These are phyloP conservation scores for Epsilonema sp. DNA, from an alignment of 2,888 invertebrate genomes.

Conservation along the genomic window DNA sequence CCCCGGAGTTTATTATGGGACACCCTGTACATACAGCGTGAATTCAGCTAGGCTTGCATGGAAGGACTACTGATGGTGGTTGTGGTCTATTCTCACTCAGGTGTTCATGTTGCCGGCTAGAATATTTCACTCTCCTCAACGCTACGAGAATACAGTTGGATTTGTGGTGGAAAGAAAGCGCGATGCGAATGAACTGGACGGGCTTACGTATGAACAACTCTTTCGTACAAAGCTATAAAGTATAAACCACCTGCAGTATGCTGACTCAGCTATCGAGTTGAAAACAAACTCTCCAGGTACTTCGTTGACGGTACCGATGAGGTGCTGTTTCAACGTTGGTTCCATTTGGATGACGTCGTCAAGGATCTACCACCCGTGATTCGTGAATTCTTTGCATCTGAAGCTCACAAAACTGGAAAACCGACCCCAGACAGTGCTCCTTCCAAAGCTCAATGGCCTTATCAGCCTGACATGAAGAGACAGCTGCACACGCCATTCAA, in stretches of 20 bases:
- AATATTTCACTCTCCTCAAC: conserved; percentile 39
- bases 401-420: conserved; percentile 32
- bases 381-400: conserved; percentile 32
- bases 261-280: too few species aligned
- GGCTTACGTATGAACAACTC: conserved; percentile 37
- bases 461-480: neutral
- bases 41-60: neutral
- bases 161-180: conserved; percentile 39
- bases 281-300: conserved; percentile 21
- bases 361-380: conserved; percentile 34
- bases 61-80: neutral
- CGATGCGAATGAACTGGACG: conserved; percentile 32
- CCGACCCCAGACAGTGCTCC: conserved; percentile 13
- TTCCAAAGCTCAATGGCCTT: too few species aligned
- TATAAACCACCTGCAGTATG: neutral
- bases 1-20: too few species aligned
- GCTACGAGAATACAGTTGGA: conserved; percentile 36
- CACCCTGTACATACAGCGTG: neutral
- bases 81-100: conserved; percentile 16
- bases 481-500: neutral
- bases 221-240: too few species aligned
- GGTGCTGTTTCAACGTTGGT: conserved; percentile 38
- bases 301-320: conserved; percentile 32
- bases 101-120: conserved; percentile 37
- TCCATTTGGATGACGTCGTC: conserved; percentile 37